phyloP scores from a whole-genome alignment of 2,113 vertebrate genomes.

The Melanerpes aurifrons region DNA sequence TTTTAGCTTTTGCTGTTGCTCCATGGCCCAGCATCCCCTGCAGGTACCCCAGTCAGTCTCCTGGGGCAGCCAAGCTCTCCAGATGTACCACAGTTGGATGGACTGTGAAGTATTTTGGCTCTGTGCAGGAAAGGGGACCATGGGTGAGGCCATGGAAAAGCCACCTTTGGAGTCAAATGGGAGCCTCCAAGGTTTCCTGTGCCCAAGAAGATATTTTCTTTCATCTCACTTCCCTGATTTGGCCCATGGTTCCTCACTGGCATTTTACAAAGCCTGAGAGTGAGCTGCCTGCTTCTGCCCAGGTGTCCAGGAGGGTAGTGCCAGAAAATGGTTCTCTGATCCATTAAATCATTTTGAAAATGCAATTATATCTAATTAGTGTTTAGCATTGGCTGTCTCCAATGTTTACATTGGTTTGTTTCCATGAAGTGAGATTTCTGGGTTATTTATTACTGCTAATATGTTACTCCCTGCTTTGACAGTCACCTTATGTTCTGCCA shows the following conservation, averaged over 20 bases:
- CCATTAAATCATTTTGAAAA: slow-evolving; percentile 28
- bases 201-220: background rate
- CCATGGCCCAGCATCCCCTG: background rate
- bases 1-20: background rate
- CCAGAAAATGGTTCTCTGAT: background rate
- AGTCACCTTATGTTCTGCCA: slow-evolving; percentile 23
- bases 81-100: background rate
- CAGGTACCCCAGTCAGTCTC: accelerated
- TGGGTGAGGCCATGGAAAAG: background rate
- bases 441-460: slow-evolving; percentile 39
- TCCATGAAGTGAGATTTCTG: slow-evolving; percentile 35
- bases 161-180: background rate
- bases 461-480: background rate
- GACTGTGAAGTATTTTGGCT: background rate
- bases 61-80: background rate
- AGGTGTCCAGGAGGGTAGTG: background rate
- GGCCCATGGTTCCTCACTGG: background rate
- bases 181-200: background rate
- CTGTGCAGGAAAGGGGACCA: background rate
- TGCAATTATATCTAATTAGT: slow-evolving; percentile 17
- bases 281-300: background rate
- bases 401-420: slow-evolving; percentile 32
- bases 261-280: background rate
- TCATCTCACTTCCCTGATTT: background rate
- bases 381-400: slow-evolving; percentile 1